A percentile compares a stretch with the other conserved stretches of the same genome.
Evolutionary conservation across 2,797 vertebrate genomes (phyloP).

Genomic region (Eutrigla gurnardus): DNA sequence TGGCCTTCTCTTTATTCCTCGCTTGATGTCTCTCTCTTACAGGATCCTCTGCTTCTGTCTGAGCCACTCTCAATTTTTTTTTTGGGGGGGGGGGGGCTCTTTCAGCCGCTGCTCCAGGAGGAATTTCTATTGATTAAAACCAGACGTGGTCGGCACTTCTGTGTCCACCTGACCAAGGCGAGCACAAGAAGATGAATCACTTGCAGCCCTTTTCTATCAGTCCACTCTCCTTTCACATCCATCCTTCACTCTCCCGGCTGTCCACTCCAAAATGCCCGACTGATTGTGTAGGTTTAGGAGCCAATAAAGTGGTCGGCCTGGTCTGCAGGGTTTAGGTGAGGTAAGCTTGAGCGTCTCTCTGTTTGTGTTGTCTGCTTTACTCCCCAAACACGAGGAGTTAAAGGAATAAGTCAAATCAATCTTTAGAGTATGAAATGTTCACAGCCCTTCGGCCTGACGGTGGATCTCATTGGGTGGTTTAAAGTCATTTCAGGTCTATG

Average conservation of each 20-base stretch:
- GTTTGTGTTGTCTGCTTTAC: constrained; percentile 16
- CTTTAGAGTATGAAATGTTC: constrained; percentile 5
- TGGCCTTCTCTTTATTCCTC: constrained; percentile 66
- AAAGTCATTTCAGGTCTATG: too few species aligned
- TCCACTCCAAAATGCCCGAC: constrained; percentile 35
- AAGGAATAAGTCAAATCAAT: constrained; percentile 10
- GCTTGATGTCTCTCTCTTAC: constrained; percentile 74
- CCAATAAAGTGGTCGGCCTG: constrained; percentile 20
- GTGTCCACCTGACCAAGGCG: constrained; percentile 54
- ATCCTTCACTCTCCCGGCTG: constrained; percentile 34
- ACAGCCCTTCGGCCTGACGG: not conserved
- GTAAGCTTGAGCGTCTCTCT: not conserved
- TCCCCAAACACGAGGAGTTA: constrained; percentile 4
- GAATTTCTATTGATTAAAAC: constrained; percentile 82
- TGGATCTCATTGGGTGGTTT: too few species aligned
- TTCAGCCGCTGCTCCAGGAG: constrained; percentile 61
- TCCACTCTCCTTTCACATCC: constrained; percentile 37
- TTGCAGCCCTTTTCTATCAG: constrained; percentile 52
- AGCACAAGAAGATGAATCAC: constrained; percentile 73
- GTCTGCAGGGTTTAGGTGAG: not conserved
- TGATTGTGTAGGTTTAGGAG: constrained; percentile 46
- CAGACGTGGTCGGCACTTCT: constrained; percentile 68
- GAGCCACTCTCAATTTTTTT: too few species aligned
- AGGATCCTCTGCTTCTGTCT: constrained; percentile 58
- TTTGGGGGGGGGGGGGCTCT: not conserved